Base-by-base conservation (phyloP, 1,140 invertebrate genomes). In the Tetranychus urticae region DNA sequence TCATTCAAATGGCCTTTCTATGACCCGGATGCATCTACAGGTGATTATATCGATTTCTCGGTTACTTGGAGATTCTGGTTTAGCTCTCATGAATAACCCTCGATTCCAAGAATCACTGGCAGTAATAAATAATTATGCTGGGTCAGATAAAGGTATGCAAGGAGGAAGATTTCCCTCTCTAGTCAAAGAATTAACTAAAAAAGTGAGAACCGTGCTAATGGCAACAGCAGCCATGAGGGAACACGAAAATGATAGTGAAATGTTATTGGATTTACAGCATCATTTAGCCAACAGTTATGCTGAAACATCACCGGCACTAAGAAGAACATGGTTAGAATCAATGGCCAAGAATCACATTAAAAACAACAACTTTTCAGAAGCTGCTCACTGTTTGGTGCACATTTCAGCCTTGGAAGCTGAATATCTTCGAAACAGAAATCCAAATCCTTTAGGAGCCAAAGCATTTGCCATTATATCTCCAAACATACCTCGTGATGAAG, bases 261-360 rank as follows among this genome's bases (percentile, higher is more conserved):
- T 89, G 73, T 69, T 94, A 61, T 81, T 90, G 0, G 90, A 96
- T 73, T 76, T 96, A 46, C 89, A 96, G 72, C 83, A 93, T 69
- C 87, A 86, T 67, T 73, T 97, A 58, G 91, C 91, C 1, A 88
- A 90, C 71, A 90, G 86, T 1, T 97, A 94, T 71, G 85, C 89
- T 54, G 89, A 86, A 59, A 94, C 88, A 0, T 62, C 60, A 3
- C 88, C 90, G 3, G 86, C 92, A 70, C 73, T 96, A 50, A 74
- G 91, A 2, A 84, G 88, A 70, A 92, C 90, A 0, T 92, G 90
- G 89, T 78, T 97, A 3, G 83, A 91, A 64, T 86, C 86, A 3
- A 89, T 96, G 80, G 86, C 88, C 3, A 70, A 72, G 56, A 61
- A 88, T 71, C 88, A 94, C 70, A 77, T 80, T 0, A 77, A 81